Evolutionary conservation across 2,113 vertebrate genomes (phyloP), one percentile per base, ranked within the genome.

Genomic region (Crypturellus undulatus): DNA sequence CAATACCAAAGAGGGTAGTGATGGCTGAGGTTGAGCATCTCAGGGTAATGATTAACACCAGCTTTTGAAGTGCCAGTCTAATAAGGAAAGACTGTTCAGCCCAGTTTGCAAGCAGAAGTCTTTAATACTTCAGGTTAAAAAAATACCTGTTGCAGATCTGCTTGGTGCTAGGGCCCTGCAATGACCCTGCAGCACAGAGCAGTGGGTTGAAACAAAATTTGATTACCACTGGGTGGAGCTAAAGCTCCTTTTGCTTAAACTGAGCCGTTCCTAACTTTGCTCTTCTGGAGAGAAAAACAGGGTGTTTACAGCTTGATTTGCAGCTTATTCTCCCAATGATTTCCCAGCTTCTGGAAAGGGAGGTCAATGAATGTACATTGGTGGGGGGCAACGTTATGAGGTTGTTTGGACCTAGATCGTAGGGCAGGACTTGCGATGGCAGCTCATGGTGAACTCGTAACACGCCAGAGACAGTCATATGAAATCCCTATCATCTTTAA

Each of bases 171-270:
- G 45, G 54, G 20, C 17, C 42, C 42, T 0, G 76, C 8, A 77
- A 18, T 18, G 54, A 56, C 28, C 54, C 54, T 28, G 26, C 25
- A 51, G 36, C 34, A 14, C 21, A 51, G 13, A 0, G 13, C 24
- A 20, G 40, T 0, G 56, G 6, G 7, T 47, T 56, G 90, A 56
- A 40, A 52, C 38, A 38, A 52, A 24, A 52, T 15, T 26, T 79
- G 30, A 0, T 8, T 22, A 4, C 95, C 96, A 52, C 95, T 81
- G 70, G 95, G 89, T 87, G 96, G 96, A 90, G 96, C 94, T 89
- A 92, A 45, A 95, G 54, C 62, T 83, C 85, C 89, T 92, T 40
- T 1, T 18, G 82, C 68, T 19, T 6, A 15, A n/a, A 7, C 47
- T 2, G 43, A 22, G 91, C 67, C 62, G 67, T 4, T 9, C 6